phyloP scores from a whole-genome alignment of 2,797 vertebrate genomes.

The Eurystomus glaucurus region DNA sequence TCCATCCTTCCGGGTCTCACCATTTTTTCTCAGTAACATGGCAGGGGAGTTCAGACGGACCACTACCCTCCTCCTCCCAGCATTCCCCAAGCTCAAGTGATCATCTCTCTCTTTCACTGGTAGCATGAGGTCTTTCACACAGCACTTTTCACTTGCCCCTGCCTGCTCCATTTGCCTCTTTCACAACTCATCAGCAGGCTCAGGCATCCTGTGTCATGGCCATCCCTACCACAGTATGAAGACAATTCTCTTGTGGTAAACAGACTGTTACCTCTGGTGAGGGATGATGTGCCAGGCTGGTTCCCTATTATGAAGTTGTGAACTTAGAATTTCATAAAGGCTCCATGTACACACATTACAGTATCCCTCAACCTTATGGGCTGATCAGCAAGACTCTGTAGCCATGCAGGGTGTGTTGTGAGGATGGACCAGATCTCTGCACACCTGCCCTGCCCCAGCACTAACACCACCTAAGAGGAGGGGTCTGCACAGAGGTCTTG shows the following conservation, averaged over 20 bases:
- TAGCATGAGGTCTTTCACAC: background rate
- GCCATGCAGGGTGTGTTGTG: background rate
- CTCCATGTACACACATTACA: rapidly evolving
- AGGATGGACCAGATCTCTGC: background rate
- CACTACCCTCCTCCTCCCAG: background rate
- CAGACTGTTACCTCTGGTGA: background rate
- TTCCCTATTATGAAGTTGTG: rapidly evolving
- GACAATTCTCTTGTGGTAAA: background rate
- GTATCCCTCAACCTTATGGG: rapidly evolving
- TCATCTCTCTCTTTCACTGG: background rate
- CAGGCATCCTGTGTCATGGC: background rate
- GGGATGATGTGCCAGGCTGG: background rate
- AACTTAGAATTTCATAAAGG: background rate
- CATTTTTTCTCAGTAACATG: background rate
- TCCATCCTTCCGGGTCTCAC: background rate
- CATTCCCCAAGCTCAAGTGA: background rate
- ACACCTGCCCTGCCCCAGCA: background rate
- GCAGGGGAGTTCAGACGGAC: background rate
- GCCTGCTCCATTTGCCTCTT: background rate
- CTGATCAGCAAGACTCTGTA: background rate
- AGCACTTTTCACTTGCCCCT: background rate
- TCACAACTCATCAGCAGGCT: background rate
- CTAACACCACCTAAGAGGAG: rapidly evolving
- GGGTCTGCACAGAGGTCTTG: background rate
- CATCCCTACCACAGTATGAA: background rate